These are phyloP conservation scores for Papilio dardanus DNA, from an alignment of 1,140 invertebrate species.

Conservation along the genomic window DNA sequence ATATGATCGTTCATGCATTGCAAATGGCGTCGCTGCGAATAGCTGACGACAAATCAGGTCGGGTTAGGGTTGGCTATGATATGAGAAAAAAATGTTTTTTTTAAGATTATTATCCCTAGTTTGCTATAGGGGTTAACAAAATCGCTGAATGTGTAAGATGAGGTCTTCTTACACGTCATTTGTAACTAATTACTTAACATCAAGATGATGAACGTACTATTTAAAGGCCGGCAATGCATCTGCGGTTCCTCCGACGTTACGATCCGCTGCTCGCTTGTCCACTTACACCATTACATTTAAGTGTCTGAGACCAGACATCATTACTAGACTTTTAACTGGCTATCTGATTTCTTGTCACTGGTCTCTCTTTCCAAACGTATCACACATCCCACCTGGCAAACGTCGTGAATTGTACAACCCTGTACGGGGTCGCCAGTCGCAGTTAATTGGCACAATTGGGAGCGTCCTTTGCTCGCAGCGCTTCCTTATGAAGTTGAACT, in stretches of 20 bases:
- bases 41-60: constrained; percentile 28
- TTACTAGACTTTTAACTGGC: background rate
- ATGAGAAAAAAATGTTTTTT: background rate
- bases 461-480: constrained; percentile 54
- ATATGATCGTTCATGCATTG: constrained; percentile 1
- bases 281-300: background rate
- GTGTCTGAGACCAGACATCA: background rate
- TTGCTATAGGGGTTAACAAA: too few species aligned
- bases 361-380: background rate
- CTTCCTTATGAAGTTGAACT: constrained; percentile 54
- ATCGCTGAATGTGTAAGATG: too few species aligned
- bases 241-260: too few species aligned
- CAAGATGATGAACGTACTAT: too few species aligned
- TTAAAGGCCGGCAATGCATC: too few species aligned
- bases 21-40: constrained; percentile 23
- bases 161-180: too few species aligned
- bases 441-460: constrained; percentile 62
- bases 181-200: too few species aligned
- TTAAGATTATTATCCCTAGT: too few species aligned
- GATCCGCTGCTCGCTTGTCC: too few species aligned
- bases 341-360: background rate
- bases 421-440: constrained; percentile 48
- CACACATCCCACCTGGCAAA: background rate
- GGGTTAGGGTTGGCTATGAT: constrained; percentile 33
- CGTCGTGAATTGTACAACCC: constrained; percentile 42